These are phyloP conservation scores for Tauraco erythrolophus DNA, from an alignment of 2,113 vertebrate species.

Conservation along the genomic window DNA sequence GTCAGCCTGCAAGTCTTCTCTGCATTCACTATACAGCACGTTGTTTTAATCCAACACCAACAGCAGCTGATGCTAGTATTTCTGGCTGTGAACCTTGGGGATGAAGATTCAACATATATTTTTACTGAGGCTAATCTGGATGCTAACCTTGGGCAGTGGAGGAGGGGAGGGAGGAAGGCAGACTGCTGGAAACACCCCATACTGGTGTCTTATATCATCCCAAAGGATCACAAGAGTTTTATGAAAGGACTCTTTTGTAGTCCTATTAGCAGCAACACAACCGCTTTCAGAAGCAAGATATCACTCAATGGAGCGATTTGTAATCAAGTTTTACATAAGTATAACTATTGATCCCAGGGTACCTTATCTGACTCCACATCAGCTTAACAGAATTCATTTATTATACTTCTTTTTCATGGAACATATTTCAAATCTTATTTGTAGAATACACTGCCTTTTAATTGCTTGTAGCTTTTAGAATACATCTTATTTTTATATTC, in stretches of 20 bases:
- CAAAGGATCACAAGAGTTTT: not conserved
- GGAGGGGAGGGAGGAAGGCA: not conserved
- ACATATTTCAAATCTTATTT: constrained; percentile 5
- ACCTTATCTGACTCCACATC: constrained; percentile 8
- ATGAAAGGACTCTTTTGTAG: not conserved
- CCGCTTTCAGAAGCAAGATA: not conserved
- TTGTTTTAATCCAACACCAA: not conserved
- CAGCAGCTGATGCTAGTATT: not conserved
- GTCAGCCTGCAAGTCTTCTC: not conserved
- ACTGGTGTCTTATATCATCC: not conserved
- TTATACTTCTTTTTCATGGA: not conserved
- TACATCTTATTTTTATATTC: not conserved
- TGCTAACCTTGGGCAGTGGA: not conserved
- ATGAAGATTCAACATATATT: not conserved
- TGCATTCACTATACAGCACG: fast-evolving
- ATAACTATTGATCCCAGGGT: not conserved
- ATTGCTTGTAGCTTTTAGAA: constrained; percentile 25
- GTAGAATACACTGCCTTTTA: not conserved
- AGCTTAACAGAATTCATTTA: not conserved
- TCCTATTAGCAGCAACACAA: not conserved
- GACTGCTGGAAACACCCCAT: not conserved
- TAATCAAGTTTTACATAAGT: not conserved
- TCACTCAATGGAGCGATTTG: not conserved
- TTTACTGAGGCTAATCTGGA: not conserved
- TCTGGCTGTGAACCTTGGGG: not conserved